These are phyloP conservation scores for Phenganax stokvisi DNA, from an alignment of 92 coral and sea anemone species.

Conservation along the genomic window DNA sequence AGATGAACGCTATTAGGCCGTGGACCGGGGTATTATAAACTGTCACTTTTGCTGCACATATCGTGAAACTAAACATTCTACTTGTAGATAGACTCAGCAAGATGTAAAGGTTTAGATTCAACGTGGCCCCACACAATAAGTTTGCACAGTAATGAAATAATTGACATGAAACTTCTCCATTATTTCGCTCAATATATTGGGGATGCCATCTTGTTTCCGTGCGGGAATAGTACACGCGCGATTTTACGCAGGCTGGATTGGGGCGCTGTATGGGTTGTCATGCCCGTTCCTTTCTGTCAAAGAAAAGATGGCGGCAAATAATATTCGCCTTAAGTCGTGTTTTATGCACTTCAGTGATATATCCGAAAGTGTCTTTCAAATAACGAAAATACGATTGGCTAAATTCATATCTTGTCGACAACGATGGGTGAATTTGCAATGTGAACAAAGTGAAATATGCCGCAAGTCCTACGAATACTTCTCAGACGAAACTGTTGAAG, in stretches of 20 bases:
- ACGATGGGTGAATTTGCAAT: slow-evolving; percentile 33
- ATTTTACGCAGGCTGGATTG: slow-evolving; percentile 10
- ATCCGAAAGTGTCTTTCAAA: slow-evolving; percentile 19
- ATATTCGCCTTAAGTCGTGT: slow-evolving; percentile 6
- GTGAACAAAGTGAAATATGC: slow-evolving; percentile 34
- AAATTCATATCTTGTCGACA: slow-evolving; percentile 30
- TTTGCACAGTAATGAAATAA: slow-evolving; percentile 34
- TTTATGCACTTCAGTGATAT: slow-evolving; percentile 18
- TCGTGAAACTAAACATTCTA: too few relatives aligned
- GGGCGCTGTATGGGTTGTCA: not conserved
- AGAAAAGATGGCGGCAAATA: slow-evolving; percentile 22
- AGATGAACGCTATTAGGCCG: too few relatives aligned
- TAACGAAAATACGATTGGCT: slow-evolving; percentile 31
- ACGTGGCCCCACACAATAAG: slow-evolving; percentile 25
- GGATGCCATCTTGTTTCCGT: slow-evolving; percentile 27
- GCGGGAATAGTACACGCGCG: not conserved
- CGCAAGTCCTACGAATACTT: slow-evolving; percentile 28
- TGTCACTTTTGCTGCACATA: too few relatives aligned
- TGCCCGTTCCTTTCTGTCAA: slow-evolving; percentile 9
- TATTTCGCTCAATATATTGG: slow-evolving; percentile 9
- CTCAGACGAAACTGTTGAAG: slow-evolving; percentile 21
- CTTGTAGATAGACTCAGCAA: too few relatives aligned
- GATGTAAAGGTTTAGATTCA: too few relatives aligned
- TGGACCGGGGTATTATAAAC: too few relatives aligned
- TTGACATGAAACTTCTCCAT: slow-evolving; percentile 4